A percentile compares a stretch with the other conserved stretches of the same genome.
phyloP scores from a whole-genome alignment of 2,888 invertebrate species.

The Diarsia mendica region DNA sequence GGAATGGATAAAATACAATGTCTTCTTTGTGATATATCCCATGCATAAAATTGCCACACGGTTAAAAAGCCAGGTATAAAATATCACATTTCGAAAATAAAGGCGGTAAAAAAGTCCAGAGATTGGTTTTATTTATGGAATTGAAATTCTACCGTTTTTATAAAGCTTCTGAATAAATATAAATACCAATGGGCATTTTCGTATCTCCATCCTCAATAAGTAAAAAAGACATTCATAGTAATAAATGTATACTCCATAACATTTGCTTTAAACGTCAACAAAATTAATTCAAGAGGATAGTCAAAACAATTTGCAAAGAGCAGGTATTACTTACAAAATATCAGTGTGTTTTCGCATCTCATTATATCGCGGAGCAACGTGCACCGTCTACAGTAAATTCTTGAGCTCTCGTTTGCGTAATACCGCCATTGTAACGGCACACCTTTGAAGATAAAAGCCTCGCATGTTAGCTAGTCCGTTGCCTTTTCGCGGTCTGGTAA shows the following conservation, averaged over 20 bases:
- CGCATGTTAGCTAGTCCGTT: slow-evolving; percentile 73
- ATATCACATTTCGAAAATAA: slow-evolving; percentile 28
- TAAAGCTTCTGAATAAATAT: slow-evolving; percentile 2
- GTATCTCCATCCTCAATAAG: not conserved
- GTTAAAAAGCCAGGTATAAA: slow-evolving; percentile 34
- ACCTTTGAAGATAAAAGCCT: slow-evolving; percentile 83
- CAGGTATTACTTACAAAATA: slow-evolving; percentile 69
- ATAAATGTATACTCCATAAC: not conserved
- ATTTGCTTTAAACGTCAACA: slow-evolving; percentile 27
- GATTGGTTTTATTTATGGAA: slow-evolving; percentile 11
- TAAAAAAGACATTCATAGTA: not conserved
- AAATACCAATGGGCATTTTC: not conserved
- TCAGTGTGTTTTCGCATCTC: slow-evolving; percentile 79
- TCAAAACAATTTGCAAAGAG: slow-evolving; percentile 41
- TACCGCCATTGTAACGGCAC: slow-evolving; percentile 81
- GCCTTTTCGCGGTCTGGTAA: slow-evolving; percentile 79
- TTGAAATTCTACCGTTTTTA: slow-evolving; percentile 11
- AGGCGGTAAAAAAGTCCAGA: not conserved
- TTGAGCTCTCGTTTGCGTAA: slow-evolving; percentile 81
- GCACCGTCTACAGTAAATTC: slow-evolving; percentile 77
- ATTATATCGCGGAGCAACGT: slow-evolving; percentile 76
- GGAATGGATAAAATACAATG: slow-evolving; percentile 32
- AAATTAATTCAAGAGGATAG: slow-evolving; percentile 34
- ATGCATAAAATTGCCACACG: slow-evolving; percentile 37
- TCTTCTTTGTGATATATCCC: slow-evolving; percentile 33